phyloP scores from a whole-genome alignment of 2,888 invertebrate genomes.

The Sericinus montela region DNA sequence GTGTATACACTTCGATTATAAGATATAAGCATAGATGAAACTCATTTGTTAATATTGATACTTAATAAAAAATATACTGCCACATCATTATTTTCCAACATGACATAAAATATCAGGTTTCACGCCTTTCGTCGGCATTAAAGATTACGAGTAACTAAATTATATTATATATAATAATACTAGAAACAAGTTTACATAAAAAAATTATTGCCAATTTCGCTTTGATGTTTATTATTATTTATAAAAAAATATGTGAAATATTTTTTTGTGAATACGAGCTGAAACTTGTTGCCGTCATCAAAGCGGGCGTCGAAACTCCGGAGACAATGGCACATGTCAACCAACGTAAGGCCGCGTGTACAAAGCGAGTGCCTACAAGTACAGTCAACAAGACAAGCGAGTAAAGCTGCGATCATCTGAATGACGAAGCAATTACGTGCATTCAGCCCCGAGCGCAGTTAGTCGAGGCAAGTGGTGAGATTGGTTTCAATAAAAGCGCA shows the following conservation, averaged over 20 bases:
- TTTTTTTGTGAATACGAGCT: slow-evolving; percentile 31
- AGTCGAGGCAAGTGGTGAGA: slow-evolving; percentile 72
- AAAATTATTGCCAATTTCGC: slow-evolving; percentile 31
- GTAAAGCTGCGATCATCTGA: slow-evolving; percentile 69
- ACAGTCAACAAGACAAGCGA: slow-evolving; percentile 71
- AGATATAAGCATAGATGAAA: no score
- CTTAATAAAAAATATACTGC: no score
- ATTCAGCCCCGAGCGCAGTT: slow-evolving; percentile 66
- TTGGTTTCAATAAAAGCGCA: slow-evolving; percentile 78
- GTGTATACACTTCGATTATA: no score
- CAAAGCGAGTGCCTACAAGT: slow-evolving; percentile 60
- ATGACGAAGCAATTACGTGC: slow-evolving; percentile 76
- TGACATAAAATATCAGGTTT: no score
- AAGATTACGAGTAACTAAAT: no score
- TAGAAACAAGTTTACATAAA: not conserved
- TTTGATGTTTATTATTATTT: slow-evolving; percentile 25
- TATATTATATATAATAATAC: no score
- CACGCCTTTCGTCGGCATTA: no score
- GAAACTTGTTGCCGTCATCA: slow-evolving; percentile 54
- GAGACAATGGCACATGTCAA: slow-evolving; percentile 62
- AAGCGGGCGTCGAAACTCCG: slow-evolving; percentile 48
- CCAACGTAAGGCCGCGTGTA: slow-evolving; percentile 53
- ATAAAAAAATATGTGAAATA: slow-evolving; percentile 27
- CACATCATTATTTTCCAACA: no score
- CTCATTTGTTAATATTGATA: no score